A percentile compares a stretch with the other conserved stretches of the same genome.
Evolutionary conservation across 2,888 invertebrate genomes (phyloP).

Genomic region (Microctonus aethiopoides): DNA sequence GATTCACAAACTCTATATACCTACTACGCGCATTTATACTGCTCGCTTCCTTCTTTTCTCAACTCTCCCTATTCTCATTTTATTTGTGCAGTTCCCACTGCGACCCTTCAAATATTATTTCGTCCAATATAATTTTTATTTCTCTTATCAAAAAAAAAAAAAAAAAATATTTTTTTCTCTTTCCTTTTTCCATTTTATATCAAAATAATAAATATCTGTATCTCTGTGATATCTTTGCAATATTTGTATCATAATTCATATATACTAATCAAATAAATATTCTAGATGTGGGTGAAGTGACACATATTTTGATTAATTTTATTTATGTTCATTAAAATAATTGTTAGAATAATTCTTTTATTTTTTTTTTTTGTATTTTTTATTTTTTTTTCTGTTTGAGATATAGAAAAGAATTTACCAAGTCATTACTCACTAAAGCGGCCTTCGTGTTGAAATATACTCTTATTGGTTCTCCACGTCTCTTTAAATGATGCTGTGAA

Average conservation of each 20-base stretch:
- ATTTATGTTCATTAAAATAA: no score
- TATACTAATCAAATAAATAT: no score
- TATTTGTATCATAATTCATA: no score
- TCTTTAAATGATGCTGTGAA: conserved; percentile 45
- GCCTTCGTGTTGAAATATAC: conserved; percentile 33
- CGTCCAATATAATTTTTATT: background rate
- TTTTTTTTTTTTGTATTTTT: no score
- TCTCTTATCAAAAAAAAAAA: no score
- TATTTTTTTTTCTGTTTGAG: background rate
- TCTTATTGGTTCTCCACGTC: conserved; percentile 32
- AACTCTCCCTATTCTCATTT: background rate
- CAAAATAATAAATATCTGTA: no score
- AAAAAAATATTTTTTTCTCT: background rate
- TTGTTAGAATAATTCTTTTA: no score
- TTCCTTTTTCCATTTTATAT: no score
- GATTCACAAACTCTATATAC: background rate
- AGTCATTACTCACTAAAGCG: background rate
- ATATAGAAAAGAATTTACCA: background rate
- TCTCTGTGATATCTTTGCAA: no score
- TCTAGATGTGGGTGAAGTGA: no score
- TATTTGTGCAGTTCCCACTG: background rate
- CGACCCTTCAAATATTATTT: conserved; percentile 6
- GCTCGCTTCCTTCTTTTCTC: conserved; percentile 17
- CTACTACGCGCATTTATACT: conserved; percentile 30
- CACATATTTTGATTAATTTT: background rate